Evolutionary conservation across 2,888 invertebrate genomes (phyloP).

Genomic region (Cheilosia grossa): DNA sequence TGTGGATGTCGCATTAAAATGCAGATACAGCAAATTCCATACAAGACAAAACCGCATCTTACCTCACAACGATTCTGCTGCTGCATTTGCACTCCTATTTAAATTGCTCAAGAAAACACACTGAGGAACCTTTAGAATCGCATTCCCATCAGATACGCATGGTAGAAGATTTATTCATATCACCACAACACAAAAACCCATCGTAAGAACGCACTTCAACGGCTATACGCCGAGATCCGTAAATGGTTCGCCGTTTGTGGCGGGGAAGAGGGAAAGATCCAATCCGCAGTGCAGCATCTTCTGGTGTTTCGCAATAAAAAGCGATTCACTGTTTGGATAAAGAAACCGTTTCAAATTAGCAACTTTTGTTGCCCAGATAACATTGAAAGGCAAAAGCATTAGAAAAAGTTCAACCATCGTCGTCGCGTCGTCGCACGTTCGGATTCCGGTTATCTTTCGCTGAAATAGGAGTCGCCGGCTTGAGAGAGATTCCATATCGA

Average conservation of each 20-base stretch:
- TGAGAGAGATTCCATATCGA: constrained; percentile 55
- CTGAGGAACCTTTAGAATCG: constrained; percentile 18
- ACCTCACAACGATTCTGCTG: constrained; percentile 33
- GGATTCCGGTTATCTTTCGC: constrained; percentile 59
- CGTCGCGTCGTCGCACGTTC: background rate
- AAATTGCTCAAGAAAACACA: constrained; percentile 65
- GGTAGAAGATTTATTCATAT: constrained; percentile 64
- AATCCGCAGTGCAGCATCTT: constrained; percentile 6
- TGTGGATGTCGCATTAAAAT: constrained; percentile 58
- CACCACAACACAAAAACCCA: constrained; percentile 11
- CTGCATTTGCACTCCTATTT: constrained; percentile 50
- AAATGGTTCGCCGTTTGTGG: constrained; percentile 50
- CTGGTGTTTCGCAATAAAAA: constrained; percentile 63
- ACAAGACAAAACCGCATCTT: constrained; percentile 46
- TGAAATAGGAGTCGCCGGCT: constrained; percentile 54
- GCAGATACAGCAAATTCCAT: constrained; percentile 50
- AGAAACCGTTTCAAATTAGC: constrained; percentile 74
- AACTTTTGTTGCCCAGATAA: constrained; percentile 65
- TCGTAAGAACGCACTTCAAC: constrained; percentile 62
- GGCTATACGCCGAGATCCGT: constrained; percentile 46
- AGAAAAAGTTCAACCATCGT: constrained; percentile 42
- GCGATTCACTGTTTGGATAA: constrained; percentile 73
- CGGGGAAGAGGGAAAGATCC: background rate
- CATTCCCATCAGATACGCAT: constrained; percentile 50
- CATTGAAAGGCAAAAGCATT: constrained; percentile 40